These are phyloP conservation scores for Spisula subtruncata DNA, from an alignment of 2,888 invertebrate genomes.

Conservation along the genomic window DNA sequence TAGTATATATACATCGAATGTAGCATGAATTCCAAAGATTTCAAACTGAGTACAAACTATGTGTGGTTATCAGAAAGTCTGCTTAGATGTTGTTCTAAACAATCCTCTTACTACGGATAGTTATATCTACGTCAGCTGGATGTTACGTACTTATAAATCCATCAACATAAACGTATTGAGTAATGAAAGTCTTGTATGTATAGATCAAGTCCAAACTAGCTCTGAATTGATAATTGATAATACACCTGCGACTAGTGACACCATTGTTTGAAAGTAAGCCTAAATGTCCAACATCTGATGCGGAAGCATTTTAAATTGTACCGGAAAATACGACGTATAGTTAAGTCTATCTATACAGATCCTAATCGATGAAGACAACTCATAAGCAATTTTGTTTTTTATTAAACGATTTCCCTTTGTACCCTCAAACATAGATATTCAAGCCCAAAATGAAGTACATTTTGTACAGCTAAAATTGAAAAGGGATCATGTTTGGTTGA, in stretches of 20 bases:
- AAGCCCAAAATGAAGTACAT: too few species aligned
- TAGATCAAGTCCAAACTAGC: neutral
- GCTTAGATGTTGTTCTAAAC: neutral
- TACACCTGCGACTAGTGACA: neutral
- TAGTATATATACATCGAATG: too few species aligned
- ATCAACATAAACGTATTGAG: conserved; percentile 11
- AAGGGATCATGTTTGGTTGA: too few species aligned
- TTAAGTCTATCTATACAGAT: too few species aligned
- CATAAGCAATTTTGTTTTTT: too few species aligned
- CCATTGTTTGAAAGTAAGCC: neutral
- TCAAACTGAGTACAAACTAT: too few species aligned
- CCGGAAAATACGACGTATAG: neutral
- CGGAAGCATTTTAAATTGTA: neutral
- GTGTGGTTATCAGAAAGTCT: too few species aligned
- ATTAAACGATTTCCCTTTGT: too few species aligned
- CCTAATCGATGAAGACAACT: too few species aligned
- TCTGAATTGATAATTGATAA: neutral
- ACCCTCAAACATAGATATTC: too few species aligned
- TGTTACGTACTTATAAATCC: neutral
- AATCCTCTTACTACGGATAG: neutral
- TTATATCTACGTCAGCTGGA: neutral
- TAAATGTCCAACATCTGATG: neutral
- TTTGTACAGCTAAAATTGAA: too few species aligned
- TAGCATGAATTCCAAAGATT: too few species aligned
- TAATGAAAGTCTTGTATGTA: neutral